phyloP scores from a whole-genome alignment of 2,113 vertebrate species.

The Danionella cerebrum region DNA sequence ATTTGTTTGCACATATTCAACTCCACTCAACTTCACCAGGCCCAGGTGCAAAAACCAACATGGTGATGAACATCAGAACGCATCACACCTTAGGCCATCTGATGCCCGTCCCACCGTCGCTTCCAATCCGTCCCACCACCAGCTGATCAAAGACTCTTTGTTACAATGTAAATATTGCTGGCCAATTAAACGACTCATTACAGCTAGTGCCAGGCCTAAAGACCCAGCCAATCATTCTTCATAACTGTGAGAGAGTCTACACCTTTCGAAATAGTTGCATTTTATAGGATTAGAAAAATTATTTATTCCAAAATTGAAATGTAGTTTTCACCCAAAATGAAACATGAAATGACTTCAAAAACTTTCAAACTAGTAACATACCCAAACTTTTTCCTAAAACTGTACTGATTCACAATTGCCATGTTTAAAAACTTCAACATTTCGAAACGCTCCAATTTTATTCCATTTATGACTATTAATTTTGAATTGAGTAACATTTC shows the following conservation, averaged over 20 bases:
- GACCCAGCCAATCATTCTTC: conserved; percentile 35
- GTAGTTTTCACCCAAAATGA: too few relatives aligned
- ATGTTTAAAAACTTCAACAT: too few relatives aligned
- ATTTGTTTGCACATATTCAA: conserved; percentile 82
- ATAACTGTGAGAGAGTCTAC: not conserved
- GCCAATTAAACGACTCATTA: conserved; percentile 53
- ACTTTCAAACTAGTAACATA: too few relatives aligned
- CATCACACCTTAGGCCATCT: conserved; percentile 52
- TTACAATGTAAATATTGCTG: conserved; percentile 53
- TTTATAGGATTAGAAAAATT: too few relatives aligned
- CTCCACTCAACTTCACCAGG: conserved; percentile 73
- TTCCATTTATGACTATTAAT: too few relatives aligned
- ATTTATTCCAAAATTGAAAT: too few relatives aligned
- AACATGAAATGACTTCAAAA: too few relatives aligned
- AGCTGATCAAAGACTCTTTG: conserved; percentile 60
- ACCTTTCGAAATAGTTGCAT: too few relatives aligned
- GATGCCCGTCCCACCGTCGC: conserved; percentile 46
- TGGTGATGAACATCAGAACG: conserved; percentile 54
- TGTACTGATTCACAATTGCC: not conserved
- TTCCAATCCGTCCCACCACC: conserved; percentile 37
- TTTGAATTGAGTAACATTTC: too few relatives aligned
- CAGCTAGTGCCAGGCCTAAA: conserved; percentile 35
- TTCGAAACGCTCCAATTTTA: too few relatives aligned
- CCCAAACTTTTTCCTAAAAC: not conserved
- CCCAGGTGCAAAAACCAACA: conserved; percentile 80